phyloP scores from a whole-genome alignment of 2,113 vertebrate species.

The Edolisoma coerulescens region DNA sequence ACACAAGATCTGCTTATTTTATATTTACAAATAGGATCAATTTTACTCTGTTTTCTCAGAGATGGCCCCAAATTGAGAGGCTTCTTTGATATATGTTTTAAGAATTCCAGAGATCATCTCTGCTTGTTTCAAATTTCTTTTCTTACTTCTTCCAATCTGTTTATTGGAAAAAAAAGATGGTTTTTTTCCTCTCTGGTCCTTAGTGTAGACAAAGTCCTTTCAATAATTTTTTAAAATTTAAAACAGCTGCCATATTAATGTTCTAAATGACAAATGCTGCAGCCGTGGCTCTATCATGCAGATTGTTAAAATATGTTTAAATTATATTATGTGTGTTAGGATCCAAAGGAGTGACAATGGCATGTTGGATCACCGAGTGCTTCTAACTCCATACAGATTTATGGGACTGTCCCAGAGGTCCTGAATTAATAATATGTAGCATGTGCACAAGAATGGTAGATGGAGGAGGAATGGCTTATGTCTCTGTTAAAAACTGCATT shows the following conservation, averaged over 20 bases:
- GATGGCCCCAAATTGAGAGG: neutral
- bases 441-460: slow-evolving; percentile 35
- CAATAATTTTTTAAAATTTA: slow-evolving; percentile 26
- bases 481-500: slow-evolving; percentile 35
- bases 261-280: slow-evolving; percentile 2
- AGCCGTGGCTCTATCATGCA: neutral
- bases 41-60: neutral
- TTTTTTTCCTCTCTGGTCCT: neutral
- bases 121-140: neutral
- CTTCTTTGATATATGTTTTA: neutral
- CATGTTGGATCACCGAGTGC: neutral
- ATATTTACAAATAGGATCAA: neutral
- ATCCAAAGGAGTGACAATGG: neutral
- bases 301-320: neutral
- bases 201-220: neutral
- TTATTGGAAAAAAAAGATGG: neutral
- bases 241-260: slow-evolving; percentile 27
- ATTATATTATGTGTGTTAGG: neutral
- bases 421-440: slow-evolving; percentile 33
- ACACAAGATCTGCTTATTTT: neutral
- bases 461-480: slow-evolving; percentile 37
- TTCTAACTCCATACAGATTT: slow-evolving; percentile 19
- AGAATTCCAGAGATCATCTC: neutral
- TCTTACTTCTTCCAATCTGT: neutral
- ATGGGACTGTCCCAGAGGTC: slow-evolving; percentile 38